These are phyloP conservation scores for Phortica okadai DNA, from an alignment of 2,888 invertebrate species.

Conservation along the genomic window DNA sequence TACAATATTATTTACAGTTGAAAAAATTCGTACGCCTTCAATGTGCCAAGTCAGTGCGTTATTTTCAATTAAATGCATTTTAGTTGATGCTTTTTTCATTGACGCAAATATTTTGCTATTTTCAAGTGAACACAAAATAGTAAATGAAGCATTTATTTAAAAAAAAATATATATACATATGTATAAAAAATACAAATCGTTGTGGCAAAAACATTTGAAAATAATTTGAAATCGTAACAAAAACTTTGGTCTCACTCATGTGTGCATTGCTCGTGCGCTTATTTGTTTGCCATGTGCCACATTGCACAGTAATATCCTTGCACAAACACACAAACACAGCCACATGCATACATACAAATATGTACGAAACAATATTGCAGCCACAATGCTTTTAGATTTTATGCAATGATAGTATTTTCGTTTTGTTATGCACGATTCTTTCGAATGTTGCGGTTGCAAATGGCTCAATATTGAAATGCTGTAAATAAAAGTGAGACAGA, in stretches of 20 bases:
- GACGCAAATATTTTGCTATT: not conserved
- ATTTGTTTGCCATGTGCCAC: constrained; percentile 10
- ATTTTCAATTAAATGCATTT: constrained; percentile 35
- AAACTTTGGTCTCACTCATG: constrained; percentile 22
- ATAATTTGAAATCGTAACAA: constrained; percentile 47
- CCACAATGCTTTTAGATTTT: constrained; percentile 53
- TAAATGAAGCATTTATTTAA: too few relatives aligned
- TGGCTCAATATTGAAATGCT: constrained; percentile 23
- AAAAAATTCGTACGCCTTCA: not conserved
- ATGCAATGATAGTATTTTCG: constrained; percentile 60
- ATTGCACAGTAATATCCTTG: constrained; percentile 27
- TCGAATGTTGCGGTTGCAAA: constrained; percentile 24
- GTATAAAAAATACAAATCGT: not conserved
- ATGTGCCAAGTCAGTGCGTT: not conserved
- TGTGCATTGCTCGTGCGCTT: not conserved
- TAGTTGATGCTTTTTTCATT: constrained; percentile 38
- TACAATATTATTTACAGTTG: constrained; percentile 35
- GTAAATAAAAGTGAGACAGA: constrained; percentile 23
- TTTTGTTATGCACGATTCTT: constrained; percentile 24
- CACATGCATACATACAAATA: constrained; percentile 20
- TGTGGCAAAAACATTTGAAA: constrained; percentile 52
- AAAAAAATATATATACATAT: constrained; percentile 29
- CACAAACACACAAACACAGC: not conserved
- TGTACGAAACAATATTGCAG: constrained; percentile 51
- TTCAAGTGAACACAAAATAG: constrained; percentile 17